These are phyloP conservation scores for Rotaria socialis DNA, from an alignment of 2,888 invertebrate species.

Conservation along the genomic window DNA sequence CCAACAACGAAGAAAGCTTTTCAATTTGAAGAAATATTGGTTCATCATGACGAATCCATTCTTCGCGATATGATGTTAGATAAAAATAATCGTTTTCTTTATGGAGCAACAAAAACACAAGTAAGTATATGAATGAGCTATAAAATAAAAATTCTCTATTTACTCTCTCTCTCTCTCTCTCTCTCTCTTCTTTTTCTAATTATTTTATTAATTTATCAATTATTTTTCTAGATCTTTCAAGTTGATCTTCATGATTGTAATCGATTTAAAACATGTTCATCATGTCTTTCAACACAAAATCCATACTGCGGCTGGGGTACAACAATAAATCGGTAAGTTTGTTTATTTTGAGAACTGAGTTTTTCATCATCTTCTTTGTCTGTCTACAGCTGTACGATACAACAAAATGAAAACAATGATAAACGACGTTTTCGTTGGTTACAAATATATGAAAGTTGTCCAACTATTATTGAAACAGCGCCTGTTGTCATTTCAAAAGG, in stretches of 20 bases:
- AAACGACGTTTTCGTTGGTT: constrained; percentile 22
- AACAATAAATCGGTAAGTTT: not conserved
- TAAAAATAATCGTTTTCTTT: constrained; percentile 2
- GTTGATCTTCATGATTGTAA: constrained; percentile 30
- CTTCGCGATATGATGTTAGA: constrained; percentile 20
- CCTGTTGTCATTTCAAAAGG: not conserved
- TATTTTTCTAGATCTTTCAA: not conserved
- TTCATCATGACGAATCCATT: not conserved
- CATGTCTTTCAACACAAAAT: constrained; percentile 31
- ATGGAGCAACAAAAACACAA: constrained; percentile 23
- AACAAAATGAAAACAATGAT: not conserved
- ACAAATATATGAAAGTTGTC: not conserved
- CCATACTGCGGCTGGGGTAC: constrained; percentile 17
- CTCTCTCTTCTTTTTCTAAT: not conserved
- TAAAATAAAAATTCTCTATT: not conserved
- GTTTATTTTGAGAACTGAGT: too few species aligned
- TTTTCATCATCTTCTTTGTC: not conserved
- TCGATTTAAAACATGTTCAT: constrained; percentile 15
- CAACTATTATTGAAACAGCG: not conserved
- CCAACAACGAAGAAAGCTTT: not conserved
- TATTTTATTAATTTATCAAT: not conserved
- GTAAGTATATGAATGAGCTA: not conserved
- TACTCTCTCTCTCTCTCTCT: not conserved
- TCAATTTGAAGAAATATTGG: constrained; percentile 30
- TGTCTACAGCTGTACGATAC: not conserved